Conservation (phyloP, 2,888 invertebrate species). For the Caenorhabditis virilis region DNA sequence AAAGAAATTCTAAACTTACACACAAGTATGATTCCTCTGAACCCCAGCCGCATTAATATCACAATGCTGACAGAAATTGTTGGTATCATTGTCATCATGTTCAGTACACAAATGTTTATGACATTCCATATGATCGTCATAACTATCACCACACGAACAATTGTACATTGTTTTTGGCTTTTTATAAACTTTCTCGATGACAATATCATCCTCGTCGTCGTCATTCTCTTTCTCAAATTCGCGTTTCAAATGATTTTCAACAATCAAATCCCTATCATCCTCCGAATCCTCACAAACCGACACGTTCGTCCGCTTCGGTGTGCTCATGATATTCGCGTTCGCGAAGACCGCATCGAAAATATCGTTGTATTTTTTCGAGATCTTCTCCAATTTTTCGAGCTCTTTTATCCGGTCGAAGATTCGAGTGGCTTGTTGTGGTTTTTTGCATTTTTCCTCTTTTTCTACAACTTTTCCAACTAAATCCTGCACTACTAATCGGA, state of each 20-base stretch:
- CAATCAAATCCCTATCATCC: background rate
- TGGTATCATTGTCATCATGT: background rate
- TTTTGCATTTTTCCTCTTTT: too few relatives aligned
- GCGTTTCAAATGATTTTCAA: constrained; percentile 1
- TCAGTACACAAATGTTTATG: constrained; percentile 15
- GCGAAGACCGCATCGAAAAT: background rate
- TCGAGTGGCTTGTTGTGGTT: too few relatives aligned
- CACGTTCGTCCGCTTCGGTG: background rate
- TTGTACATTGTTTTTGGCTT: constrained; percentile 2
- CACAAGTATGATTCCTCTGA: background rate
- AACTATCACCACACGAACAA: constrained; percentile 11
- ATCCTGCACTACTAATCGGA: too few relatives aligned
- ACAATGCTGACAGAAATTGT: background rate
- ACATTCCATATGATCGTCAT: constrained; percentile 10
- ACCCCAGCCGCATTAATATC: background rate
- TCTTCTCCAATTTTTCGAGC: too few relatives aligned
- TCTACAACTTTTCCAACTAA: too few relatives aligned
- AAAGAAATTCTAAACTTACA: background rate
- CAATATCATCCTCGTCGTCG: constrained; percentile 4
- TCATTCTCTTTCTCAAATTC: background rate
- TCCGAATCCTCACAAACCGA: constrained; percentile 5
- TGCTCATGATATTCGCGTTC: background rate
- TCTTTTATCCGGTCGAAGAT: too few relatives aligned
- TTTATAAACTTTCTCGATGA: background rate
- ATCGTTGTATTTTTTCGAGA: background rate